Percentiles rank a stretch among this genome's conserved stretches.
phyloP scores from a whole-genome alignment of 1,140 invertebrate species.

The Panonychus citri region DNA sequence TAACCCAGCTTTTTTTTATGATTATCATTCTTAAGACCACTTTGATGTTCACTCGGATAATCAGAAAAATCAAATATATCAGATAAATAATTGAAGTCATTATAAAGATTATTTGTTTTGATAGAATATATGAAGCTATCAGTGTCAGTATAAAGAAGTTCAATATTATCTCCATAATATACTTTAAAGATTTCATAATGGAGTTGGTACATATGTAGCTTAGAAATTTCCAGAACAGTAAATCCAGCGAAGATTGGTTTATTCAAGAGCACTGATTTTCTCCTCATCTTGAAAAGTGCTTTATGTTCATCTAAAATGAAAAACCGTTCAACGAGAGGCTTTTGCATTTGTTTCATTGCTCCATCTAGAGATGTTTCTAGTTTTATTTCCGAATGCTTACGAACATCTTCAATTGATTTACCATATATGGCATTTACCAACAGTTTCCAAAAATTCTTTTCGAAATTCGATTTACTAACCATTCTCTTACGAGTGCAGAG shows the following conservation, averaged over 20 bases:
- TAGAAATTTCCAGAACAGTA: slow-evolving; percentile 16
- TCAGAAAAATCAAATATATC: slow-evolving; percentile 11
- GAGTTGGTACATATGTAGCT: slow-evolving; percentile 18
- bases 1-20: slow-evolving; percentile 27
- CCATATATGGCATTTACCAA: slow-evolving; percentile 27
- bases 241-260: slow-evolving; percentile 18
- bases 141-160: slow-evolving; percentile 13
- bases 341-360: slow-evolving; percentile 20
- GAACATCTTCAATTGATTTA: slow-evolving; percentile 28
- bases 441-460: slow-evolving; percentile 20
- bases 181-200: slow-evolving; percentile 17
- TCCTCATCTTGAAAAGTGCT: slow-evolving; percentile 10
- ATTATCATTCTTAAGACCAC: slow-evolving; percentile 19
- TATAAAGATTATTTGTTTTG: slow-evolving; percentile 11
- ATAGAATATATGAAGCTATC: slow-evolving; percentile 9
- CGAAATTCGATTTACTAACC: slow-evolving; percentile 16
- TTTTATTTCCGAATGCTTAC: slow-evolving; percentile 23
- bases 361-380: slow-evolving; percentile 18
- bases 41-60: slow-evolving; percentile 7
- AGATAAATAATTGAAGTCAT: slow-evolving; percentile 11
- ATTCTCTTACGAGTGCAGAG: slow-evolving; percentile 21
- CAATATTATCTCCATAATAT: slow-evolving; percentile 10
- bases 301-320: slow-evolving; percentile 13
- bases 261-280: slow-evolving; percentile 10
- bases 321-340: slow-evolving; percentile 20